Conservation (phyloP, 2,888 invertebrate species). For the Hemicrepidius hirtus region DNA sequence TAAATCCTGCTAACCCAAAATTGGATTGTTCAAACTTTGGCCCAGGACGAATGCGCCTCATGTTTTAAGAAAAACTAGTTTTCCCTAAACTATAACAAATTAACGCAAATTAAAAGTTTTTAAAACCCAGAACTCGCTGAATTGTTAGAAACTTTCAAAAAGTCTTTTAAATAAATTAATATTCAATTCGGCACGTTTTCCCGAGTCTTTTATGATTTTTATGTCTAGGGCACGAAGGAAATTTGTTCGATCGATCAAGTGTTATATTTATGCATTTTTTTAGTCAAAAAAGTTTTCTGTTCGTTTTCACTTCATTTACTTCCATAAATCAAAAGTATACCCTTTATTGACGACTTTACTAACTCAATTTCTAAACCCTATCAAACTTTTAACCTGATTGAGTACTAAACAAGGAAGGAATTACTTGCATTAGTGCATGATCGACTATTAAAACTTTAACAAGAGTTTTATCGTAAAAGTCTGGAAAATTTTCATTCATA, state of each 20-base stretch:
- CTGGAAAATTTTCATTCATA: slow-evolving; percentile 1
- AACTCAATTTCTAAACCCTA: background rate
- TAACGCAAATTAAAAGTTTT: slow-evolving; percentile 12
- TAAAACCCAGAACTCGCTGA: slow-evolving; percentile 20
- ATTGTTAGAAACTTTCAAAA: slow-evolving; percentile 21
- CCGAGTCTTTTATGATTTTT: slow-evolving; percentile 20
- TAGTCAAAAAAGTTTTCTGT: no score
- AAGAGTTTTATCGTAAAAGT: background rate
- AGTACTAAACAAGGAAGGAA: background rate
- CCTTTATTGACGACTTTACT: background rate
- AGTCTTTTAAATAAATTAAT: slow-evolving; percentile 21
- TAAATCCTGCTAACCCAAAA: slow-evolving; percentile 3
- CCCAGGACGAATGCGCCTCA: no score
- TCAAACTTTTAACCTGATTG: slow-evolving; percentile 9
- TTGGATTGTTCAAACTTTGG: slow-evolving; percentile 5
- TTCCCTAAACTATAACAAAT: no score
- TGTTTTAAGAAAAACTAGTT: no score
- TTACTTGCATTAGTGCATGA: slow-evolving; percentile 4
- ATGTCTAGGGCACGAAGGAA: no score
- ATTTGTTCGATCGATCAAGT: slow-evolving; percentile 10
- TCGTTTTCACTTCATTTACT: no score
- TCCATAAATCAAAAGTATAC: no score
- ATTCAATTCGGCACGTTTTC: slow-evolving; percentile 16
- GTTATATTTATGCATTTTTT: background rate
- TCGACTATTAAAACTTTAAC: background rate